phyloP scores from a whole-genome alignment of 2,888 invertebrate genomes.

The Euclidia mi region DNA sequence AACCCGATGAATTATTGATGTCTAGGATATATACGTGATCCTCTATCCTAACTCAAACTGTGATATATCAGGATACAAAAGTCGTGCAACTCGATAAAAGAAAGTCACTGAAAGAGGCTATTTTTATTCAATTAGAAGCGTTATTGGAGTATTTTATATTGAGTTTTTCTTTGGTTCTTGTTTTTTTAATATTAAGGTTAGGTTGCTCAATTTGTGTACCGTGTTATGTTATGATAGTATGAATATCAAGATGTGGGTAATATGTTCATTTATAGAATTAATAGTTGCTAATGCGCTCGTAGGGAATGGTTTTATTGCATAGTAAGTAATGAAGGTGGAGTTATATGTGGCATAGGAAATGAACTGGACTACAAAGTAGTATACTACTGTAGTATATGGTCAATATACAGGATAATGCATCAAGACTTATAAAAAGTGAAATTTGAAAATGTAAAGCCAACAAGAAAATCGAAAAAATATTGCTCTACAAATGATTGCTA shows the following conservation, averaged over 20 bases:
- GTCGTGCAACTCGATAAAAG: constrained; percentile 13
- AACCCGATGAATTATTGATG: constrained; percentile 85
- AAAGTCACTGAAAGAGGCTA: not conserved
- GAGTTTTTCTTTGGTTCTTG: not conserved
- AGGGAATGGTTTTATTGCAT: constrained; percentile 55
- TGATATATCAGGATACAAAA: constrained; percentile 53
- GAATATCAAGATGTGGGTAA: constrained; percentile 69
- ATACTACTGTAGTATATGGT: not conserved
- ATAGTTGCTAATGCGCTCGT: constrained; percentile 64
- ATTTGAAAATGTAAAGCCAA: too few species aligned
- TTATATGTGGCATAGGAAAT: not conserved
- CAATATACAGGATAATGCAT: too few species aligned
- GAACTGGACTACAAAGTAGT: too few species aligned
- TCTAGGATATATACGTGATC: constrained; percentile 78
- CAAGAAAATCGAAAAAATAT: too few species aligned
- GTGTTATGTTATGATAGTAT: constrained; percentile 60
- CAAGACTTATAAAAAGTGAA: too few species aligned
- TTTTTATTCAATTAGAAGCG: too few species aligned
- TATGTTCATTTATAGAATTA: constrained; percentile 75
- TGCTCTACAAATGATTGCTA: too few species aligned
- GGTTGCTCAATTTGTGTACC: constrained; percentile 48
- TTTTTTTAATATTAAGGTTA: not conserved
- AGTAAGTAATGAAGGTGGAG: constrained; percentile 7
- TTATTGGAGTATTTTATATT: not conserved
- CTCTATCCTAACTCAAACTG: constrained; percentile 66